Evolutionary conservation across 2,888 invertebrate genomes (phyloP).

Genomic region (Pyralis farinalis): DNA sequence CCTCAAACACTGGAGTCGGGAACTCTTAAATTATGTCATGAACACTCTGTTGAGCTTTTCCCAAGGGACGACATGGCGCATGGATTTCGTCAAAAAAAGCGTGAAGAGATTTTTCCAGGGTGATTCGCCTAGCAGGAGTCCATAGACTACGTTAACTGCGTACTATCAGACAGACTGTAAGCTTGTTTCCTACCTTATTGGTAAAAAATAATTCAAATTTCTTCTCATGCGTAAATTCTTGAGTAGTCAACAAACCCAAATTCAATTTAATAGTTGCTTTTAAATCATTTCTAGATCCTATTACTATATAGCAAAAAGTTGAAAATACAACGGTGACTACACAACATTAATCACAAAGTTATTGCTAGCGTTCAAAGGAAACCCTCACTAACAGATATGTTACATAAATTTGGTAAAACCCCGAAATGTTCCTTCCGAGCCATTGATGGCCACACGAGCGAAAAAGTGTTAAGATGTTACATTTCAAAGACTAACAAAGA

Average conservation of each 20-base stretch:
- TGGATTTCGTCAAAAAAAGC: no score
- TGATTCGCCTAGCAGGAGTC: no score
- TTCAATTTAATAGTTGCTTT: not conserved
- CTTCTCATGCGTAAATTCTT: not conserved
- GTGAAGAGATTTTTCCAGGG: no score
- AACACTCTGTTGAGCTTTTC: no score
- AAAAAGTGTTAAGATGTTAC: constrained; percentile 38
- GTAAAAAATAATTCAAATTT: no score
- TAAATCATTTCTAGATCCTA: not conserved
- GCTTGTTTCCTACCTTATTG: no score
- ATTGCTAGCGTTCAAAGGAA: constrained; percentile 25
- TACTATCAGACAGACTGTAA: no score
- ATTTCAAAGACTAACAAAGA: constrained; percentile 4
- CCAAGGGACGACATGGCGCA: no score
- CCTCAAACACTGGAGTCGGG: no score
- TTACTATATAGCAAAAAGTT: not conserved
- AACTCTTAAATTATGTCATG: no score
- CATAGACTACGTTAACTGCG: no score
- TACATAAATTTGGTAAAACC: constrained; percentile 6
- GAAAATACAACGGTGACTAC: not conserved
- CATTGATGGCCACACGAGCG: constrained; percentile 39
- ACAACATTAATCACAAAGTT: constrained; percentile 20
- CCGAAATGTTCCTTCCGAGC: constrained; percentile 33
- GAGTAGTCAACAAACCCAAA: not conserved
- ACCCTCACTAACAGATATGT: constrained; percentile 22